Base-by-base conservation (phyloP, 2,888 invertebrate species). In the Lochmaea capreae region DNA sequence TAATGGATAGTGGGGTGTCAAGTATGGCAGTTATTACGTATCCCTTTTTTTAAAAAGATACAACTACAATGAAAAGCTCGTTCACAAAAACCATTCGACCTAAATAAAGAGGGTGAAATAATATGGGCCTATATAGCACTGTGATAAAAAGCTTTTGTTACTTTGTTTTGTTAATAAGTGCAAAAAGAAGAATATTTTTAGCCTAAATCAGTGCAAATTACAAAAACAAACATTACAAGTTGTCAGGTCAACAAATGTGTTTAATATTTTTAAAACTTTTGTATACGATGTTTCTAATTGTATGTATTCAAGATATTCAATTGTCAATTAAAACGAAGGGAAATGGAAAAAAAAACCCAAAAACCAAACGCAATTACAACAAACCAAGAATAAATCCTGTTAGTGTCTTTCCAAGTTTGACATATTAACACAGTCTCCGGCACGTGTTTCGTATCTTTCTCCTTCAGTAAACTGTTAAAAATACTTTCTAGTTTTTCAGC, bases 1-100 rank as follows among this genome's bases (percentile, higher is more conserved):
- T 79, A 76, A 77, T 77, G 81, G 80, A 81, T 80, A 79, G 79
- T 78, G 76, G 76, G 74, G 73, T 77, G 81, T 81, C 81, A 80
- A 77, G 74, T 73, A 72, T 77, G 79, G 74, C 76, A 68, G 76
- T 75, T 74, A 75, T 76, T 65, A 75, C 75, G 65, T 57, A 46
- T 39, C 22, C 58, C 65, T 39, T 58, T 66, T 69, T 65, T 43
- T 54, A 16, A 69, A 71, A 63, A 49, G 49, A 65, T 57, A 74
- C 61, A 67, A 63, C 59, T 61, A 71, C 71, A 71, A 71, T 72
- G 69, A 69, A 62, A 73, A 26, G 63, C 58, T 62, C 18, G 76
- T 59, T 46, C 16, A 26, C 18, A 58, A 65, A 58, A 67, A 72
- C 10, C 52, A 42, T 12, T 11, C 18, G 39, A 42, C 46, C 14